Percentiles rank a stretch among this genome's conserved stretches.
These are phyloP conservation scores for Gymnocypris eckloni DNA, from an alignment of 2,797 vertebrate genomes.

Conservation along the genomic window DNA sequence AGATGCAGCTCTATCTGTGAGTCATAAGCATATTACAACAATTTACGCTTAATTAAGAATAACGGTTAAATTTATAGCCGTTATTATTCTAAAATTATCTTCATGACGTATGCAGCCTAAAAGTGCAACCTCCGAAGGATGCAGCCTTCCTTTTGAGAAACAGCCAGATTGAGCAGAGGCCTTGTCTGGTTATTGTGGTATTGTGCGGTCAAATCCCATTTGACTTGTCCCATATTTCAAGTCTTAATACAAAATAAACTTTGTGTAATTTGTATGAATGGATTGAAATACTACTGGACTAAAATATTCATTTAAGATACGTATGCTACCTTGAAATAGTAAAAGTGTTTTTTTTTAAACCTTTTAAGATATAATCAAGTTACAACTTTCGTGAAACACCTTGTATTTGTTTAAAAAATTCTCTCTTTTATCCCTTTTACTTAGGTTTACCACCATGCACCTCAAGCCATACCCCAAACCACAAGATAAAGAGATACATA, in stretches of 20 bases:
- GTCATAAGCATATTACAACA: too few species aligned
- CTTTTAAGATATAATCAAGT: not conserved
- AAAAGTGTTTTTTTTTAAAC: not conserved
- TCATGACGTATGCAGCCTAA: too few species aligned
- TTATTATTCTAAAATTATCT: too few species aligned
- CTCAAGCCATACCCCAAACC: constrained; percentile 87
- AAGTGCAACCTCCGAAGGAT: too few species aligned
- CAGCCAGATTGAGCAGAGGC: not conserved
- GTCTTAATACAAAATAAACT: not conserved
- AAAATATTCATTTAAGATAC: not conserved
- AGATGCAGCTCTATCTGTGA: too few species aligned
- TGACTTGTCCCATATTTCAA: not conserved
- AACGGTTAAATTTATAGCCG: too few species aligned
- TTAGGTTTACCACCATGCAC: constrained; percentile 88
- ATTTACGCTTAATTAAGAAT: too few species aligned
- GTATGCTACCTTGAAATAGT: not conserved
- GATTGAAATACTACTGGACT: not conserved
- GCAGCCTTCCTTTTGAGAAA: too few species aligned
- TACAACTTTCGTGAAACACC: not conserved
- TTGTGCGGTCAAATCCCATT: not conserved
- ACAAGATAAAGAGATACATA: constrained; percentile 79
- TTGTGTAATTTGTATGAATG: not conserved
- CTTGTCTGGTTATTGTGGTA: not conserved
- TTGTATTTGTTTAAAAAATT: not conserved
- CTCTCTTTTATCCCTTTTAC: not conserved